Percentiles rank a stretch among this genome's conserved stretches.
Evolutionary conservation across 2,113 vertebrate genomes (phyloP).

Genomic region (Alectura lathami): DNA sequence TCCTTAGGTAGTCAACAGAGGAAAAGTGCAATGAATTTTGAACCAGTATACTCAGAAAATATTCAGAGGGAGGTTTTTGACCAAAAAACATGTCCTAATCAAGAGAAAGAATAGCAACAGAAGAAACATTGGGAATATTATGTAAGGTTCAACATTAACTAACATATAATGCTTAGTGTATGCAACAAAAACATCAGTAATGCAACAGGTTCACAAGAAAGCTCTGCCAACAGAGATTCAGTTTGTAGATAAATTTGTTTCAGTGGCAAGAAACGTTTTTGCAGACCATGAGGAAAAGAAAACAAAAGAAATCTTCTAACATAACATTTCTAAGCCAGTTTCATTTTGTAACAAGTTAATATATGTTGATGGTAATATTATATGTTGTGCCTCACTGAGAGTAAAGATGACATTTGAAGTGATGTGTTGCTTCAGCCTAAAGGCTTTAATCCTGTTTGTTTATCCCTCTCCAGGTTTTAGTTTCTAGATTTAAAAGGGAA

Average conservation of each 20-base stretch:
- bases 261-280: rapidly evolving
- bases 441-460: background rate
- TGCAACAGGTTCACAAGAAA: background rate
- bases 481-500: background rate
- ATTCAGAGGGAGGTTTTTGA: background rate
- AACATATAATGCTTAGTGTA: background rate
- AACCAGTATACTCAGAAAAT: background rate
- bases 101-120: background rate
- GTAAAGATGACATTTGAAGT: background rate
- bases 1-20: background rate
- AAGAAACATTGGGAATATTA: background rate
- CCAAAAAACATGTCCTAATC: background rate
- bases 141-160: background rate
- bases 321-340: background rate
- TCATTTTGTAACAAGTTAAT: background rate
- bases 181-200: background rate
- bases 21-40: background rate
- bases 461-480: background rate
- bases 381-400: background rate
- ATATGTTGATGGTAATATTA: background rate
- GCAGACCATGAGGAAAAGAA: background rate
- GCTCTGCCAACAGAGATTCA: background rate
- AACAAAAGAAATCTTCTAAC: background rate
- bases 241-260: background rate
- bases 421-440: background rate